Conservation (phyloP, 2,888 invertebrate genomes). For the Tyria jacobaeae region DNA sequence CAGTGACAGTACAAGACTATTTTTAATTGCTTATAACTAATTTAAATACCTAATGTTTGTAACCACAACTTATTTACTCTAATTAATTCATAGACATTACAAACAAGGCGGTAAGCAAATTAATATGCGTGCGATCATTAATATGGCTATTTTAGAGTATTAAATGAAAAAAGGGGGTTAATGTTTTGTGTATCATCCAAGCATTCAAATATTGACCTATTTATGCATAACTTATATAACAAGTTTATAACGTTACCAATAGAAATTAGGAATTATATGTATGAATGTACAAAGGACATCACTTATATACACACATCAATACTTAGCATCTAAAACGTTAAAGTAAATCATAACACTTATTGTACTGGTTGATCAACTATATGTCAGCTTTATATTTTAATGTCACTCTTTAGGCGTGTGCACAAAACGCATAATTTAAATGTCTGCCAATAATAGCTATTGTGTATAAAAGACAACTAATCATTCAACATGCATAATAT, state of each 20-base stretch:
- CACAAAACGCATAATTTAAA: conserved; percentile 25
- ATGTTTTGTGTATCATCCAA: background rate
- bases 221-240: background rate
- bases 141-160: background rate
- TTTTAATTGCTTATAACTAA: too few relatives aligned
- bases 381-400: conserved; percentile 28
- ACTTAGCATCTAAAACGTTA: conserved; percentile 14
- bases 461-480: conserved; percentile 31
- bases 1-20: too few relatives aligned
- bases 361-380: conserved; percentile 20
- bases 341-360: conserved; percentile 20
- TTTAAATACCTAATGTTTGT: background rate
- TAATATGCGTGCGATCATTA: background rate
- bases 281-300: conserved; percentile 11
- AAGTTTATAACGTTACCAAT: background rate
- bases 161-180: background rate
- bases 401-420: conserved; percentile 17
- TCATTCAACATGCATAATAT: background rate
- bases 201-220: background rate
- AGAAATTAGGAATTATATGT: background rate
- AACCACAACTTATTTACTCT: background rate
- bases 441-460: conserved; percentile 30
- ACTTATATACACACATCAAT: too few relatives aligned
- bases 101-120: background rate
- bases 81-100: background rate